Percentiles rank a stretch among this genome's conserved stretches.
phyloP scores from a whole-genome alignment of 2,888 invertebrate genomes.

The Euzophera pinguis region DNA sequence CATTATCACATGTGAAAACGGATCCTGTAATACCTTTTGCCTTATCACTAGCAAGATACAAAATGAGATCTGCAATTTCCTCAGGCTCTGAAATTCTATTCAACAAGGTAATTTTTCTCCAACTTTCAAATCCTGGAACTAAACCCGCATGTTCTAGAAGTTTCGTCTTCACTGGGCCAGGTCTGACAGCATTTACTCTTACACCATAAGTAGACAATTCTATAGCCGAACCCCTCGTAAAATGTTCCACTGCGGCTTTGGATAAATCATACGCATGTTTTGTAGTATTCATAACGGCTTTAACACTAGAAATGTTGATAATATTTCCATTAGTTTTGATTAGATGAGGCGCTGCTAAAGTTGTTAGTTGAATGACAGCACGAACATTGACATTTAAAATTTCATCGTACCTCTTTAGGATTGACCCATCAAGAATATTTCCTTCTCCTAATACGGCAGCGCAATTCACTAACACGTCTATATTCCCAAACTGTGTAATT shows the following conservation, averaged over 20 bases:
- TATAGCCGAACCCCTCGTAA: neutral
- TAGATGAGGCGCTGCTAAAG: neutral
- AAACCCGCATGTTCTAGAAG: too few relatives aligned
- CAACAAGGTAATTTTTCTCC: neutral
- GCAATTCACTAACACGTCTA: neutral
- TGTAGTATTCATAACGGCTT: neutral
- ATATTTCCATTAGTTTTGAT: neutral
- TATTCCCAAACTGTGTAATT: neutral
- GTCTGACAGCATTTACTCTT: neutral
- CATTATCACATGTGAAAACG: conserved; percentile 26
- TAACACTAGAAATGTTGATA: neutral
- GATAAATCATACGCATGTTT: neutral
- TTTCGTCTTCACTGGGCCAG: too few relatives aligned
- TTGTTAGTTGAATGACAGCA: neutral
- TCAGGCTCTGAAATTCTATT: conserved; percentile 23
- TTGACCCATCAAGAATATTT: neutral
- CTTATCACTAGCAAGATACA: conserved; percentile 36
- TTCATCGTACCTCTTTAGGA: neutral
- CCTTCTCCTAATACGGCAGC: neutral
- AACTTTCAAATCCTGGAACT: too few relatives aligned
- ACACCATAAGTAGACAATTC: neutral
- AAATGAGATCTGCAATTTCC: conserved; percentile 33
- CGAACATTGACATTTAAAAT: neutral
- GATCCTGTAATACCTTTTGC: conserved; percentile 35
- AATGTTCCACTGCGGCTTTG: neutral